Percentiles rank a stretch among this genome's conserved stretches.
Evolutionary conservation across 2,797 vertebrate genomes (phyloP).

Genomic region (Cynopterus sphinx): DNA sequence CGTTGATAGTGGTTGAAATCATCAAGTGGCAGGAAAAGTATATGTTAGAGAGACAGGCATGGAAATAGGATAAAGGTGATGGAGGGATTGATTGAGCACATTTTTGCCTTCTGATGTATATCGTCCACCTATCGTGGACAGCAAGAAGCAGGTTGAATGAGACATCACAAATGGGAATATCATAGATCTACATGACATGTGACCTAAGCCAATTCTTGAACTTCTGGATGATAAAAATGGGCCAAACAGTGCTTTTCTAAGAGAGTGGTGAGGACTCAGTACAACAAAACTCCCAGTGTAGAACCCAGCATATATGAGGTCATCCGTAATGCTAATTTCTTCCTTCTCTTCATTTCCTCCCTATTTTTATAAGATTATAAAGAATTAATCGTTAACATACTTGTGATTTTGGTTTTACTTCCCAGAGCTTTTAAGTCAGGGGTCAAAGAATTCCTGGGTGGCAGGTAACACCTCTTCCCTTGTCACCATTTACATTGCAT

Average conservation of each 20-base stretch:
- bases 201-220: not conserved
- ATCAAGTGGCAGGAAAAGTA: not conserved
- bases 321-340: not conserved
- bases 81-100: not conserved
- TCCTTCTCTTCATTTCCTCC: not conserved
- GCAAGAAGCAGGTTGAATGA: not conserved
- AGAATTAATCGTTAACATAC: not conserved
- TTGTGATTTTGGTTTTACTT: not conserved
- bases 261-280: not conserved
- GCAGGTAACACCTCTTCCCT: not conserved
- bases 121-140: not conserved
- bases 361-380: not conserved
- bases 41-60: not conserved
- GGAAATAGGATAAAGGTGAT: not conserved
- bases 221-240: not conserved
- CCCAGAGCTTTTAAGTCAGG: not conserved
- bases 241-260: not conserved
- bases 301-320: not conserved
- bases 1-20: not conserved
- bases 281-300: not conserved
- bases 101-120: not conserved
- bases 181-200: not conserved
- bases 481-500: not conserved
- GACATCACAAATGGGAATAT: not conserved
- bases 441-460: not conserved